A percentile compares a stretch with the other conserved stretches of the same genome.
Conservation (phyloP, 2,797 vertebrate genomes). For the Stomatorhinus walkeri region DNA sequence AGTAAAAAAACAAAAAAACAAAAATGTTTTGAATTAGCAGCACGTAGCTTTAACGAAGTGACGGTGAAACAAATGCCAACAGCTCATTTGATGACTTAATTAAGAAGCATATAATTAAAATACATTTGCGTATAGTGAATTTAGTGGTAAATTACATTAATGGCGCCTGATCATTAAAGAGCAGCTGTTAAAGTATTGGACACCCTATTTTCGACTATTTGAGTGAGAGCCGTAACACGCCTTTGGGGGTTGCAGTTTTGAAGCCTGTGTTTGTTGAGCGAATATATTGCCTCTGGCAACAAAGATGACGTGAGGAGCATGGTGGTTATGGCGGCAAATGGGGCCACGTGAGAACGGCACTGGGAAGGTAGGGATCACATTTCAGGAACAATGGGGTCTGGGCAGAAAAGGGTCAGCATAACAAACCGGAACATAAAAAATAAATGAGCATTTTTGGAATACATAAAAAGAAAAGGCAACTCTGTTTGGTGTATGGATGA, state of each 20-base stretch:
- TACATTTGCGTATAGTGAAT: neutral
- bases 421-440: neutral
- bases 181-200: neutral
- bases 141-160: neutral
- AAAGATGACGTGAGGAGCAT: neutral
- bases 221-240: neutral
- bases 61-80: neutral
- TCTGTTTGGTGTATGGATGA: neutral
- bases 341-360: neutral
- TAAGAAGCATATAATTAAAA: neutral
- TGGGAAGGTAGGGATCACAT: neutral
- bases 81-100: neutral
- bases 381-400: neutral
- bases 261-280: neutral
- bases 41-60: neutral
- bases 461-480: neutral
- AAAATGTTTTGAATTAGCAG: neutral
- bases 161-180: neutral
- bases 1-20: neutral
- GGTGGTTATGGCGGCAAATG: neutral
- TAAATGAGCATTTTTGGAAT: conserved; percentile 4
- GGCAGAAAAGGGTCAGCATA: neutral
- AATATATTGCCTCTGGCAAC: neutral
- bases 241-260: neutral
- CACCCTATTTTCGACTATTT: neutral